Conservation (phyloP, 2,797 vertebrate species). For the Astyanax mexicanus region DNA sequence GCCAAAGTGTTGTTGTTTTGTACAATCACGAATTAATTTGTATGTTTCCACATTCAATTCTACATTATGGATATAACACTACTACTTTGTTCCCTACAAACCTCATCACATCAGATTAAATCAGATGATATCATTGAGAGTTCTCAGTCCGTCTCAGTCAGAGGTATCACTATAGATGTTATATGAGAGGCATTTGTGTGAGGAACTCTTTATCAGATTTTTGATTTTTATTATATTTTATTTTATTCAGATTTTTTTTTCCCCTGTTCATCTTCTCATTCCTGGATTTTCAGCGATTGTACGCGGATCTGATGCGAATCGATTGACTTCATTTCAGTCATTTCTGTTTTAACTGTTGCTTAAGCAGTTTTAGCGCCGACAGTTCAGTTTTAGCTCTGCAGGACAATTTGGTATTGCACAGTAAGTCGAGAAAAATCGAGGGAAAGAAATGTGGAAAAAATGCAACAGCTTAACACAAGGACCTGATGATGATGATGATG, state of each 20-base stretch:
- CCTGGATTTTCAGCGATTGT: constrained; percentile 9
- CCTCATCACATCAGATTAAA: too few relatives aligned
- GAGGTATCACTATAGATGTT: constrained; percentile 4
- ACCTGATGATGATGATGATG: too few relatives aligned
- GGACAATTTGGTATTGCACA: constrained; percentile 54
- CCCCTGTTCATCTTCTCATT: constrained; percentile 9
- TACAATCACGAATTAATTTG: constrained; percentile 51
- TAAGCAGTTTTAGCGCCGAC: constrained; percentile 30
- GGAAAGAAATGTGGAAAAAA: too few relatives aligned
- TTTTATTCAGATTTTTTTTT: too few relatives aligned
- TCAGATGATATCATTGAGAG: background rate
- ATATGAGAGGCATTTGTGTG: background rate
- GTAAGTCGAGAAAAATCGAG: too few relatives aligned
- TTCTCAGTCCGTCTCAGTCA: background rate
- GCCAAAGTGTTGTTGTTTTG: constrained; percentile 72
- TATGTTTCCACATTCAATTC: constrained; percentile 29
- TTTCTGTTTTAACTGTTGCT: constrained; percentile 46
- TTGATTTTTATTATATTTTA: background rate
- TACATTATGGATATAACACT: constrained; percentile 18
- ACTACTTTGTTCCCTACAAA: constrained; percentile 3
- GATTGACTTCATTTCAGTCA: constrained; percentile 65
- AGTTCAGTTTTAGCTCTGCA: constrained; percentile 53
- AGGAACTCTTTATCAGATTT: background rate
- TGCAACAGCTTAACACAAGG: too few relatives aligned
- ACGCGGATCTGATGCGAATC: constrained; percentile 55